Conservation (phyloP, 2,888 invertebrate species). For the Pedicia rivosa region DNA sequence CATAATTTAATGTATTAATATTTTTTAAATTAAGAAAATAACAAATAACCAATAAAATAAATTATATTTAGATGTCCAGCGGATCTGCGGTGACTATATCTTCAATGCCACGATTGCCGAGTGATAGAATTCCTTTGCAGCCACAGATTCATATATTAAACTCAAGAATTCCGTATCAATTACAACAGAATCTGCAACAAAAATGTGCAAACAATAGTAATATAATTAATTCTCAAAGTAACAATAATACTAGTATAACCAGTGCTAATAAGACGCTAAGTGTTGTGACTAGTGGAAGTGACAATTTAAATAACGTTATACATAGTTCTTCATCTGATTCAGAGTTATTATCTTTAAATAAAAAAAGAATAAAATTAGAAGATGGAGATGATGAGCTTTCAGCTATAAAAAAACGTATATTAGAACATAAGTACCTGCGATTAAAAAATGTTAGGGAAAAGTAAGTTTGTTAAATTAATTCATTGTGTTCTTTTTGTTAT, state of each 20-base stretch:
- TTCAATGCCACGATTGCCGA: slow-evolving; percentile 12
- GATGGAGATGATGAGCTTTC: slow-evolving; percentile 30
- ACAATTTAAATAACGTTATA: slow-evolving; percentile 3
- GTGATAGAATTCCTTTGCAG: slow-evolving; percentile 14
- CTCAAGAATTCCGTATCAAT: slow-evolving; percentile 7
- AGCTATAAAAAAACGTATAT: slow-evolving; percentile 45
- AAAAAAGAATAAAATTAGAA: slow-evolving; percentile 4
- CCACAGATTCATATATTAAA: slow-evolving; percentile 9
- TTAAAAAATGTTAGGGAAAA: slow-evolving; percentile 53
- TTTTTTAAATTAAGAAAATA: too few relatives aligned
- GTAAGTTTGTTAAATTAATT: slow-evolving; percentile 25
- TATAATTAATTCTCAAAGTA: slow-evolving; percentile 6
- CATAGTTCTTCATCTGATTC: slow-evolving; percentile 4
- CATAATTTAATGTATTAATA: too few relatives aligned
- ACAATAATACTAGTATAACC: slow-evolving; percentile 11
- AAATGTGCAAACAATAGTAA: slow-evolving; percentile 11
- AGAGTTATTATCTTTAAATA: neutral
- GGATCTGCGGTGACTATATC: slow-evolving; percentile 18
- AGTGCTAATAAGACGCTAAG: slow-evolving; percentile 4
- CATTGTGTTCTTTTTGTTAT: neutral
- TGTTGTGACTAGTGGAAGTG: slow-evolving; percentile 4
- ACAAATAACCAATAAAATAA: too few relatives aligned
- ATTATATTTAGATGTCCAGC: slow-evolving; percentile 10
- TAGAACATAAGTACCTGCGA: slow-evolving; percentile 53
- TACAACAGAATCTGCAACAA: slow-evolving; percentile 15